Conservation (phyloP, 2,888 invertebrate species). For the Ametastegia equiseti region DNA sequence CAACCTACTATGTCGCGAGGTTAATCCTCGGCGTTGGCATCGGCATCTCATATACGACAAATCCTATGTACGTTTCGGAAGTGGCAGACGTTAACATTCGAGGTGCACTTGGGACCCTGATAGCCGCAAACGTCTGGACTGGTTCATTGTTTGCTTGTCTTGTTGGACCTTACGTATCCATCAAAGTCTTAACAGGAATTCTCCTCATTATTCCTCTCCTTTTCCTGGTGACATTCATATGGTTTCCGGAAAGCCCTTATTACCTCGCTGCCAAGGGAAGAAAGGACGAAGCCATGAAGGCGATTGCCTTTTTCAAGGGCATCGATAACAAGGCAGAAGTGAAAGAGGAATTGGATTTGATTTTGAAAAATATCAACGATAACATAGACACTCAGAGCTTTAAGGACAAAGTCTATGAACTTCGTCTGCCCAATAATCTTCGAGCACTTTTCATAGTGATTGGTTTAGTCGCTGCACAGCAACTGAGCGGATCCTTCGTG, state of each 20-base stretch:
- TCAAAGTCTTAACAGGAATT: conserved; percentile 57
- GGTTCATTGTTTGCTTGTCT: conserved; percentile 70
- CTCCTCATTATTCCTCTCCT: conserved; percentile 65
- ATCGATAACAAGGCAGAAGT: conserved; percentile 50
- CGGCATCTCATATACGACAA: conserved; percentile 71
- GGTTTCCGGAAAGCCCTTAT: conserved; percentile 72
- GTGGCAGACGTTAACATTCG: conserved; percentile 71
- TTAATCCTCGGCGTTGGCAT: conserved; percentile 70
- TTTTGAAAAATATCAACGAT: conserved; percentile 45
- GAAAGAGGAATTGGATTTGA: conserved; percentile 23
- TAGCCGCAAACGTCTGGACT: conserved; percentile 72
- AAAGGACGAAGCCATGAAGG: conserved; percentile 62
- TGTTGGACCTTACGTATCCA: conserved; percentile 69
- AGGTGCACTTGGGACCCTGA: conserved; percentile 71
- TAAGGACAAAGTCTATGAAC: conserved; percentile 55
- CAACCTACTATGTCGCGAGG: conserved; percentile 66
- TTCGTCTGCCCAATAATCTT: conserved; percentile 63
- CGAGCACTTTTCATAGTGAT: conserved; percentile 68
- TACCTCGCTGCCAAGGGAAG: conserved; percentile 66
- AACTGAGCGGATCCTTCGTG: conserved; percentile 71
- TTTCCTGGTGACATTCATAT: conserved; percentile 67
- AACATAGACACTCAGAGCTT: conserved; percentile 53
- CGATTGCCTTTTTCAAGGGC: conserved; percentile 68
- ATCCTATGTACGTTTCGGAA: conserved; percentile 73
- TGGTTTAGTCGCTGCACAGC: conserved; percentile 71